These are phyloP conservation scores for Podarcis siculus DNA, from an alignment of 2,797 vertebrate genomes.

Conservation along the genomic window DNA sequence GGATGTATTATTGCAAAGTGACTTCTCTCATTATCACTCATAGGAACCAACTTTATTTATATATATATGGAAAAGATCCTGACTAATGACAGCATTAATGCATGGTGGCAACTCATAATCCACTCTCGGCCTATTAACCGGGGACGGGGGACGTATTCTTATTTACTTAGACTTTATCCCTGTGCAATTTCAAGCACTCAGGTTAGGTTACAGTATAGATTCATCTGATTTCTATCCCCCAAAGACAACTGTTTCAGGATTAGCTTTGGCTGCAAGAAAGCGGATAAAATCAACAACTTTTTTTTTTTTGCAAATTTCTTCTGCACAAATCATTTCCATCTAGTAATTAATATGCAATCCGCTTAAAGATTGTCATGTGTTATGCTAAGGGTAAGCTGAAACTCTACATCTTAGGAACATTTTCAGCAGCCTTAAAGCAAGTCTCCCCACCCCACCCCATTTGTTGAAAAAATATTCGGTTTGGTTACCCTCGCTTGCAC, in stretches of 20 bases:
- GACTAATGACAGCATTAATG: conserved; percentile 53
- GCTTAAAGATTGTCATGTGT: neutral
- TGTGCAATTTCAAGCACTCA: neutral
- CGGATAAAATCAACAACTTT: neutral
- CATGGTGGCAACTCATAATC: conserved; percentile 44
- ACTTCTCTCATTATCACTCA: conserved; percentile 59
- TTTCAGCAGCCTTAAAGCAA: neutral
- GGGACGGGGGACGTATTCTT: neutral
- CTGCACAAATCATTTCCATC: neutral
- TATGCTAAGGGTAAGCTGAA: neutral
- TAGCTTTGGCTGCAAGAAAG: neutral
- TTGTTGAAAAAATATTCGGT: neutral
- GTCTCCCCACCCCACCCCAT: neutral
- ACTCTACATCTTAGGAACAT: neutral
- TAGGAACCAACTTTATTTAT: conserved; percentile 36
- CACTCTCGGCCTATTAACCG: neutral
- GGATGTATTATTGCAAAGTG: conserved; percentile 48
- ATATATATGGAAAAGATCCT: conserved; percentile 24
- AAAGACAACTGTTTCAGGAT: neutral
- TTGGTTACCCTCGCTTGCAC: neutral
- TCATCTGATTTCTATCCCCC: neutral
- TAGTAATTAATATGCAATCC: neutral
- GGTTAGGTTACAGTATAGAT: neutral
- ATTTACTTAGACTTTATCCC: conserved; percentile 1
- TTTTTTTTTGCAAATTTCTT: neutral